Base-by-base conservation (phyloP, 2,888 invertebrate genomes). In the Liposcelis brunnea region DNA sequence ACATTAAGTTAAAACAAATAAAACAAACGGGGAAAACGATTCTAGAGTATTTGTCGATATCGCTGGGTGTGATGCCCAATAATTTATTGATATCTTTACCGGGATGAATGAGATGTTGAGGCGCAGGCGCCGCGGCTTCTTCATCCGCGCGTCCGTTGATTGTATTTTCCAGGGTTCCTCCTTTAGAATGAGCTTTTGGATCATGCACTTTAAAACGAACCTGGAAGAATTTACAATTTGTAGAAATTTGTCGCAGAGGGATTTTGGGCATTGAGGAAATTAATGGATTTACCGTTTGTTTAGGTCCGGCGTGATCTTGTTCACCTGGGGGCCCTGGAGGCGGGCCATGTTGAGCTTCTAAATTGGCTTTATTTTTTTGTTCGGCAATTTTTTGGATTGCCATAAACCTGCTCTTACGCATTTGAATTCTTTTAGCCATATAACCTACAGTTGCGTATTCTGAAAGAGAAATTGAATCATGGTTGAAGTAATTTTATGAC, bases 381-480 rank as follows among this genome's bases (percentile, higher is more conserved):
- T 87, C 85, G 52, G 86, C 86, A 63, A 90, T 83, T 69, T 90
- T 90, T 64, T 89, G 87, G 58, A 86, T 80, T 49, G 84, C 82
- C 63, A 83, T 72, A 68, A 87, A 86, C 62, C 89, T 77, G 66
- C 86, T 89, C 70, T 91, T 89, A 62, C 90, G 75, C 87, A 93
- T 90, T 66, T 90, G 90, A 68, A 93, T 87, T 67, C 91, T 75
- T 71, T 93, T 94, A 55, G 90, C 91, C 84, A 94, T 87, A 69
- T 95, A 95, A 54, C 93, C 93, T 56, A 95, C 95, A 53, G 93
- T 87, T 53, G 95, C 94, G 68, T 94, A 95, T 72, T 95, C 95
- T 90, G 76, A 54, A 70, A 69, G 51, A 49, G 44, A 49, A 50
- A 46, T 7, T 10, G n/a, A n/a, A n/a, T n/a, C n/a, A n/a, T n/a